A percentile compares a stretch with the other conserved stretches of the same genome.
phyloP scores from a whole-genome alignment of 2,888 invertebrate species.

The Coremacera marginata region DNA sequence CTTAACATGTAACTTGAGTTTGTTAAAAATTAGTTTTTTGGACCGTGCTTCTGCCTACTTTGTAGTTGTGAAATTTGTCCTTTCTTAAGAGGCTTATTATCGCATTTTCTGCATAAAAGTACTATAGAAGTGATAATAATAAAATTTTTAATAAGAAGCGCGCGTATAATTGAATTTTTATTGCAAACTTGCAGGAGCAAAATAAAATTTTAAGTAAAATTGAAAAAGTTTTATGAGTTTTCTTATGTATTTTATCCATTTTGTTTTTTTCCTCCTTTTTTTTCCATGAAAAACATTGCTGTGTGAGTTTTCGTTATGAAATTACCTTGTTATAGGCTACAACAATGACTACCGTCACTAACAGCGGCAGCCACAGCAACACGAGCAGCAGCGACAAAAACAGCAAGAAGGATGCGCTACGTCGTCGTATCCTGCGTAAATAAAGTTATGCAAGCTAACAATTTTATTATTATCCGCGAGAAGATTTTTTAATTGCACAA shows the following conservation, averaged over 20 bases:
- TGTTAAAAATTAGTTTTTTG: too few relatives aligned
- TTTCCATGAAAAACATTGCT: not conserved
- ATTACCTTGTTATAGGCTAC: conserved; percentile 11
- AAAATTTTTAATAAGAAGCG: conserved; percentile 20
- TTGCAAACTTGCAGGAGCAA: conserved; percentile 40
- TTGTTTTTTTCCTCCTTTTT: not conserved
- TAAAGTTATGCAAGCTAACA: too few relatives aligned
- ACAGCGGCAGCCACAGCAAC: not conserved
- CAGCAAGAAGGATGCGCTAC: too few relatives aligned
- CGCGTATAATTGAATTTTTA: conserved; percentile 44
- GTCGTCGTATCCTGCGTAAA: too few relatives aligned
- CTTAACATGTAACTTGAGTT: too few relatives aligned
- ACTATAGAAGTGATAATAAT: conserved; percentile 5
- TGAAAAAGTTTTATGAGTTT: conserved; percentile 54
- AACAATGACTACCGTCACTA: not conserved
- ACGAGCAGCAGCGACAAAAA: not conserved
- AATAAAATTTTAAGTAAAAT: conserved; percentile 51
- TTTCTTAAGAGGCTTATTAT: not conserved
- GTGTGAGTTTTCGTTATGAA: conserved; percentile 12
- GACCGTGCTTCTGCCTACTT: not conserved
- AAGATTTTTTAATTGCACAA: too few relatives aligned
- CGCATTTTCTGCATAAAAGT: not conserved
- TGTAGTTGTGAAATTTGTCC: not conserved
- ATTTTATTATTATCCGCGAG: too few relatives aligned
- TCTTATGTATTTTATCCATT: not conserved